Percentiles rank a stretch among this genome's conserved stretches.
These are phyloP conservation scores for Cloeon dipterum DNA, from an alignment of 2,888 invertebrate genomes.

Conservation along the genomic window DNA sequence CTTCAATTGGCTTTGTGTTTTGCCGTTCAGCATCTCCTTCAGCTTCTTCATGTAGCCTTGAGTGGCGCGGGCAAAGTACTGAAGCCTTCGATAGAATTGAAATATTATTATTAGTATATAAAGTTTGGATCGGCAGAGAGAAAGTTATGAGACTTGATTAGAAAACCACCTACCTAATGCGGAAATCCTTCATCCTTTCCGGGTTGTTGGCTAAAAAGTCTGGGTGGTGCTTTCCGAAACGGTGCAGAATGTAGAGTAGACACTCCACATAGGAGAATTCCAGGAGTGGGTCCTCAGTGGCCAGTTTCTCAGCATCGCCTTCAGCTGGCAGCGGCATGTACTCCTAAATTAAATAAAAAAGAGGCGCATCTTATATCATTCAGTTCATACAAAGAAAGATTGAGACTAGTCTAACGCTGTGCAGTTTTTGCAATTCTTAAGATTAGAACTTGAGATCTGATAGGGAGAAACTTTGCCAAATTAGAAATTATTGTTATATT, in stretches of 20 bases:
- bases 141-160: no score
- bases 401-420: not conserved
- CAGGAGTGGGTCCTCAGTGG: slow-evolving; percentile 47
- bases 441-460: not conserved
- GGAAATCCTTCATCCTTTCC: slow-evolving; percentile 62
- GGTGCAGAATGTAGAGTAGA: slow-evolving; percentile 49
- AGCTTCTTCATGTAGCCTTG: slow-evolving; percentile 64
- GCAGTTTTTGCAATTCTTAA: slow-evolving; percentile 2
- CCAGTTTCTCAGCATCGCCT: slow-evolving; percentile 27
- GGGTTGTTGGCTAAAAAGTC: slow-evolving; percentile 52
- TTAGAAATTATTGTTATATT: no score
- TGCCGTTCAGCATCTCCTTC: slow-evolving; percentile 36
- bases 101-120: no score
- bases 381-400: not conserved
- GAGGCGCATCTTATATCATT: not conserved
- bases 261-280: slow-evolving; percentile 89
- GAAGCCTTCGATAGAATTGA: slow-evolving; percentile 49
- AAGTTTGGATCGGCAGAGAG: not conserved
- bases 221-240: slow-evolving; percentile 54
- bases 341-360: slow-evolving; percentile 38
- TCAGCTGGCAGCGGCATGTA: slow-evolving; percentile 72
- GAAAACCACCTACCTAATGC: slow-evolving; percentile 23
- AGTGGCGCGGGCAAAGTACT: slow-evolving; percentile 78
- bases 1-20: slow-evolving; percentile 45
- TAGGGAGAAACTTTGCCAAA: no score